Evolutionary conservation across 2,113 vertebrate genomes (phyloP).

Genomic region (Calidris pugnax): DNA sequence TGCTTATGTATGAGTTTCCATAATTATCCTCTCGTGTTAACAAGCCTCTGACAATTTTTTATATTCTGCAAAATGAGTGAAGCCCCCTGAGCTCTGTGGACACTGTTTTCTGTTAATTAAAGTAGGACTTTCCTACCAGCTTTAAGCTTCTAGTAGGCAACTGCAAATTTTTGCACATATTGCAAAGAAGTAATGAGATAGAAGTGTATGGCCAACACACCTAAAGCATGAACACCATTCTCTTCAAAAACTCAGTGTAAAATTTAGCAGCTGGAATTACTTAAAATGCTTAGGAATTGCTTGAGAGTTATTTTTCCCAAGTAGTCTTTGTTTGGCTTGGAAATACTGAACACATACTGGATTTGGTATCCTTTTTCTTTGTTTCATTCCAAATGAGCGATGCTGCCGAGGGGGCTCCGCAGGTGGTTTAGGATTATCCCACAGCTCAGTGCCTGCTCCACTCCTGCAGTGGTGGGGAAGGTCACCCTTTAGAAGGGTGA

Average conservation of each 20-base stretch:
- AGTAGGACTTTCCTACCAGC: background rate
- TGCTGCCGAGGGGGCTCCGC: background rate
- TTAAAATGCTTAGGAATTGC: background rate
- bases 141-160: background rate
- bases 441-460: background rate
- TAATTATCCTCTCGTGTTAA: slow-evolving; percentile 3
- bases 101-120: background rate
- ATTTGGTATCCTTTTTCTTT: background rate
- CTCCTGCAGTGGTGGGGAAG: background rate
- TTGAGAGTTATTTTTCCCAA: background rate
- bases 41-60: background rate
- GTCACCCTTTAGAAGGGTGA: background rate
- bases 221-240: background rate
- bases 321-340: background rate
- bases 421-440: background rate
- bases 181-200: background rate
- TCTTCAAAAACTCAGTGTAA: background rate
- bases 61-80: background rate
- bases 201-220: background rate
- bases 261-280: background rate
- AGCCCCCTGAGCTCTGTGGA: background rate
- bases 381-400: background rate
- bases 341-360: background rate
- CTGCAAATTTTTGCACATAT: background rate
- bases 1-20: background rate